phyloP scores from a whole-genome alignment of 2,888 invertebrate species.

The Poecilobothrus nobilitatus region DNA sequence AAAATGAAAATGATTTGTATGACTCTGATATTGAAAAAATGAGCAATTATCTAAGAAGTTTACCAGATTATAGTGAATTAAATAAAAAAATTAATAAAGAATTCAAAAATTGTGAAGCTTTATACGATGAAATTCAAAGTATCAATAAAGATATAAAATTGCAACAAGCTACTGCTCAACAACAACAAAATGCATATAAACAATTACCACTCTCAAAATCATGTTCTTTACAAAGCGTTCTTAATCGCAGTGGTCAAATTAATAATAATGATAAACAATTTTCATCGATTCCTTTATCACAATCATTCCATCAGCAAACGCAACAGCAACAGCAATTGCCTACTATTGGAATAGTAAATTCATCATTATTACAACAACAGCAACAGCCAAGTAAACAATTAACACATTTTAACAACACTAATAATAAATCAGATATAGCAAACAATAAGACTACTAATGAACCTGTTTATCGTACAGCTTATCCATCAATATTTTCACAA shows the following conservation, averaged over 20 bases:
- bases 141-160: constrained; percentile 21
- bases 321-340: constrained; percentile 17
- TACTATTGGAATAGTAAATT: constrained; percentile 36
- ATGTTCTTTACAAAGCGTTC: constrained; percentile 37
- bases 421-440: constrained; percentile 39
- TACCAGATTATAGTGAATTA: constrained; percentile 43
- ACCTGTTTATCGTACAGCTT: constrained; percentile 19
- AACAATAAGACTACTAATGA: constrained; percentile 31
- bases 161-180: constrained; percentile 25
- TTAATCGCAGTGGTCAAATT: constrained; percentile 18
- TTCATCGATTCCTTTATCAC: not conserved
- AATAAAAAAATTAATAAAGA: constrained; percentile 42
- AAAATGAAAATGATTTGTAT: constrained; percentile 33
- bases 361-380: constrained; percentile 18
- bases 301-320: constrained; percentile 2
- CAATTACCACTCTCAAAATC: constrained; percentile 35
- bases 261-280: not conserved
- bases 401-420: no score
- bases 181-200: constrained; percentile 23
- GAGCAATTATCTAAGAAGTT: constrained; percentile 44
- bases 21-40: constrained; percentile 45
- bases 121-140: constrained; percentile 39
- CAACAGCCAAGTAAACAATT: not conserved
- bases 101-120: constrained; percentile 43
- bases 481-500: constrained; percentile 37